Conservation (phyloP, 2,797 vertebrate species). For the Helicolenus hilgendorfi region DNA sequence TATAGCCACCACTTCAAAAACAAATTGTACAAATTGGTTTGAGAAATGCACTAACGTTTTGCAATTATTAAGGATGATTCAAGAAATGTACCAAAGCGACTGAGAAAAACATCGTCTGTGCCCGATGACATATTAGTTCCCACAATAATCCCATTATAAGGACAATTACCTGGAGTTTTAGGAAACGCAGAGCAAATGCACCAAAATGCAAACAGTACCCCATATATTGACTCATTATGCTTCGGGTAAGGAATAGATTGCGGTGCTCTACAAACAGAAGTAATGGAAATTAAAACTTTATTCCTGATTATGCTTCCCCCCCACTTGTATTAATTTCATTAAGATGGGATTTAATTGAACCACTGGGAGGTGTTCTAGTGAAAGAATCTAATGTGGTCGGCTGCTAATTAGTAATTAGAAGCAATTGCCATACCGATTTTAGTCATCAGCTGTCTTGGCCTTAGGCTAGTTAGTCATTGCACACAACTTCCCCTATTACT, state of each 20-base stretch:
- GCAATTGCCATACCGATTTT: conserved; percentile 68
- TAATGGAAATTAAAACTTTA: conserved; percentile 61
- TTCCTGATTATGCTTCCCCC: conserved; percentile 15
- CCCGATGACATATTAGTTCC: not conserved
- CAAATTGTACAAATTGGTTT: not conserved
- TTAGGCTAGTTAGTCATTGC: conserved; percentile 63
- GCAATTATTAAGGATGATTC: not conserved
- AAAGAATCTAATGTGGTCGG: conserved; percentile 52
- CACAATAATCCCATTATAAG: conserved; percentile 46
- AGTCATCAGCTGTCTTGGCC: conserved; percentile 74
- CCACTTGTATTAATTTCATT: conserved; percentile 62
- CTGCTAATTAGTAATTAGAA: conserved; percentile 82
- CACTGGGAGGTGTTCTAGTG: conserved; percentile 54
- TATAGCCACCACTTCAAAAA: too few species aligned
- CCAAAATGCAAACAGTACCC: conserved; percentile 5
- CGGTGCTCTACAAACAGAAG: conserved; percentile 24
- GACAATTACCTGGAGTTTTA: conserved; percentile 21
- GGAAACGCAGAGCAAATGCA: conserved; percentile 25
- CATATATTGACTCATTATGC: conserved; percentile 8
- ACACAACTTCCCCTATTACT: conserved; percentile 65
- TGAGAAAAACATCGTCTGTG: not conserved
- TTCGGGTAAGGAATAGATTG: conserved; percentile 6
- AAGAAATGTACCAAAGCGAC: not conserved
- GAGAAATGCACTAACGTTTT: not conserved
- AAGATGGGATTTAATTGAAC: conserved; percentile 66